These are phyloP conservation scores for Myiotriccus ornatus DNA, from an alignment of 2,797 vertebrate species.

Conservation along the genomic window DNA sequence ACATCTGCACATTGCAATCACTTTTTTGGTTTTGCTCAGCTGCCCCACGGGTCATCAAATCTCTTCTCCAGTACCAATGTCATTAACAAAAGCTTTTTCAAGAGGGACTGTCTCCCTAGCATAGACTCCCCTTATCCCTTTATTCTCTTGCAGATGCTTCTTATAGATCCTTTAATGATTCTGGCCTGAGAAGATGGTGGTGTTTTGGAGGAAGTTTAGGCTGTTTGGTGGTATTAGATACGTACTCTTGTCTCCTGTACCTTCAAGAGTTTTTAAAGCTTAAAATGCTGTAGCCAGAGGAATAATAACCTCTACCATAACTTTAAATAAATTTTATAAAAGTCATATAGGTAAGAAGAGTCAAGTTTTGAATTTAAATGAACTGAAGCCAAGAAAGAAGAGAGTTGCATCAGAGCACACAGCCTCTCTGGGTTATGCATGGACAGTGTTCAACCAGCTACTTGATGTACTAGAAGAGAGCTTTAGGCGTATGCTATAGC, in stretches of 20 bases:
- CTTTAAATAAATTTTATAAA: not conserved
- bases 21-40: not conserved
- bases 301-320: not conserved
- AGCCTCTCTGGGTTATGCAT: not conserved
- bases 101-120: not conserved
- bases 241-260: not conserved
- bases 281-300: not conserved
- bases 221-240: not conserved
- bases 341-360: not conserved
- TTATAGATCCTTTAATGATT: not conserved
- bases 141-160: not conserved
- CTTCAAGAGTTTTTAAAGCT: not conserved
- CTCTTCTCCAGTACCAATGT: not conserved
- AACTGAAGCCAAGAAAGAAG: not conserved
- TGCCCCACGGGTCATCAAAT: not conserved
- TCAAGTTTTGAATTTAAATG: not conserved
- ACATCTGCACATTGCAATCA: rapidly evolving
- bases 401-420: not conserved
- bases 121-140: not conserved
- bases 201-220: not conserved
- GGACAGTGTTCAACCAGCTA: not conserved
- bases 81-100: not conserved
- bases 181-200: not conserved
- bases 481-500: not conserved
- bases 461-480: not conserved